Evolutionary conservation across 2,113 vertebrate species (phyloP).

Genomic region (Ramphastos sulfuratus): DNA sequence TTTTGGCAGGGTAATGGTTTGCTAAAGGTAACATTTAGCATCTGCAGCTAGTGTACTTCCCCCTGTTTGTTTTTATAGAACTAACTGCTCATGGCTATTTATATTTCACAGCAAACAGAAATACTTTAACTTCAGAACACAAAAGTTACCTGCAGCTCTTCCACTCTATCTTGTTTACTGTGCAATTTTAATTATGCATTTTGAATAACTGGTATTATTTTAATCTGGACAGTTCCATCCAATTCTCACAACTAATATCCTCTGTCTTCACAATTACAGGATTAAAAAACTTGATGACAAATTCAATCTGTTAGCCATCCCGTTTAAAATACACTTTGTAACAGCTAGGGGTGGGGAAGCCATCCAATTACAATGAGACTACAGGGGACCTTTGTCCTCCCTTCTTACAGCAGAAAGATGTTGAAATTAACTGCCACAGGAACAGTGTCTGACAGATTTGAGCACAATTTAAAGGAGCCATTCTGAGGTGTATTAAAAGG

Average conservation of each 20-base stretch:
- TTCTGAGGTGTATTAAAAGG: too few relatives aligned
- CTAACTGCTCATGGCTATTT: background rate
- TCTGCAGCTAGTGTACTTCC: background rate
- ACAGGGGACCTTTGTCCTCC: background rate
- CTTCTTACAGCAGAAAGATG: background rate
- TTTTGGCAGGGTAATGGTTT: background rate
- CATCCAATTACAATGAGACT: background rate
- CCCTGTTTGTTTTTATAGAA: background rate
- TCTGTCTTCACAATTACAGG: background rate
- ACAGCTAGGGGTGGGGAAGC: background rate
- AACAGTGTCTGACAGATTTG: background rate
- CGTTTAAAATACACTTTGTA: background rate
- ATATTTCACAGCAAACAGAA: background rate
- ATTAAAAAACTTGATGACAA: background rate
- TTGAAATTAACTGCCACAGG: background rate
- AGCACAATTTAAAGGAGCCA: background rate
- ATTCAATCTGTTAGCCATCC: background rate
- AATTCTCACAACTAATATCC: background rate
- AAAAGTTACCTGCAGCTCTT: background rate
- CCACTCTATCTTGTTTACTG: background rate
- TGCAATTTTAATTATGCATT: slow-evolving; percentile 3
- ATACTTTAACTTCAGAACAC: background rate
- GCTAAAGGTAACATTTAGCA: background rate
- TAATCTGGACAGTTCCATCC: background rate
- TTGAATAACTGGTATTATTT: slow-evolving; percentile 8